Evolutionary conservation across 2,113 vertebrate species (phyloP).

Genomic region (Tachysurus fulvidraco): DNA sequence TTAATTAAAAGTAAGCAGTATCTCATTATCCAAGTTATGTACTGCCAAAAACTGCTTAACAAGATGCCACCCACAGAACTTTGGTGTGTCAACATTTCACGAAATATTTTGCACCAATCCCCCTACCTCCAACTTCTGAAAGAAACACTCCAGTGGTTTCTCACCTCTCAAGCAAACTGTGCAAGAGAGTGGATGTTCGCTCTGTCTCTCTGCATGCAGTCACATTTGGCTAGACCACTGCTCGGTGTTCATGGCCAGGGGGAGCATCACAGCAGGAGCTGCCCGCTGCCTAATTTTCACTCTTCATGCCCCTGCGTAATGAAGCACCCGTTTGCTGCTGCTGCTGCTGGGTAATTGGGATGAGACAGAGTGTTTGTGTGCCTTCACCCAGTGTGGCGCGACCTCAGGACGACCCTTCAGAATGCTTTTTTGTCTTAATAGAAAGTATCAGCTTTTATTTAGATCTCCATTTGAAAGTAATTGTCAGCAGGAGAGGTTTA

Average conservation of each 20-base stretch:
- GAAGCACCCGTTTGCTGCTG: constrained; percentile 46
- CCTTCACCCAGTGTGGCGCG: constrained; percentile 49
- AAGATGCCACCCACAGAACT: constrained; percentile 37
- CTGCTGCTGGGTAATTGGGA: constrained; percentile 55
- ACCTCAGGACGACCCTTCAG: constrained; percentile 48
- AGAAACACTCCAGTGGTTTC: constrained; percentile 27
- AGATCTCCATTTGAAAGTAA: constrained; percentile 55
- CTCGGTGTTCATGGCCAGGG: constrained; percentile 37
- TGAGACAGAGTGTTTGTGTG: constrained; percentile 50
- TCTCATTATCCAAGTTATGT: constrained; percentile 22
- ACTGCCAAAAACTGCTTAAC: constrained; percentile 36
- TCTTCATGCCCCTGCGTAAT: constrained; percentile 51
- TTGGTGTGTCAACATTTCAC: constrained; percentile 28
- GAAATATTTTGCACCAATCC: background rate
- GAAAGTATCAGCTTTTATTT: constrained; percentile 55
- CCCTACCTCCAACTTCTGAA: background rate
- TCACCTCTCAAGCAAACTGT: constrained; percentile 25
- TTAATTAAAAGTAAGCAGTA: constrained; percentile 40
- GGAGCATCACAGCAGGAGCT: constrained; percentile 46
- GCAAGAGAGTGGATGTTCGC: background rate
- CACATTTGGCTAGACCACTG: constrained; percentile 37
- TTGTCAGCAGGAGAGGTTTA: constrained; percentile 54
- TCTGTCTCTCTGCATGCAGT: constrained; percentile 25
- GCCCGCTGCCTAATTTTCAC: constrained; percentile 52
- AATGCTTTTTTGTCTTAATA: constrained; percentile 53